Conservation (phyloP, 53 echinoderm and acorn worm species). For the Luidia sarsii region DNA sequence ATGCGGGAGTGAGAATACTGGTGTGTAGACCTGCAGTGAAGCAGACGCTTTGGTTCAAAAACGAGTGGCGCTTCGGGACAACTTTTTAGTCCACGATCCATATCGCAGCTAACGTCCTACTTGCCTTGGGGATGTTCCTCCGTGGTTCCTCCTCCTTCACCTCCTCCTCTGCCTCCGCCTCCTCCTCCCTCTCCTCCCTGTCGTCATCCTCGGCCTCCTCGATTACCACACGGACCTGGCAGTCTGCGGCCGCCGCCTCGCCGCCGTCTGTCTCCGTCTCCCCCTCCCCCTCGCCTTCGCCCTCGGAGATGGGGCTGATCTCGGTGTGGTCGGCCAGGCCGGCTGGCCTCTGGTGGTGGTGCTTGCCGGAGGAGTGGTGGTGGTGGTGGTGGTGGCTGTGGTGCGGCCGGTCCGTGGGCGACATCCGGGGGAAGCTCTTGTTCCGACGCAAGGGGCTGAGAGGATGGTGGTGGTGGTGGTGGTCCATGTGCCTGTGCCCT, state of each 20-base stretch:
- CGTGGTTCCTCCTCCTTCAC: conserved; percentile 19
- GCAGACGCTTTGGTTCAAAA: no score
- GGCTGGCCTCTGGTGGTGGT: background rate
- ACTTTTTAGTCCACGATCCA: background rate
- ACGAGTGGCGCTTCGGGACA: no score
- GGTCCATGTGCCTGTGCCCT: conserved; percentile 42
- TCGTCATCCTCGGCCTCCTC: background rate
- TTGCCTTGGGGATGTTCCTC: conserved; percentile 32
- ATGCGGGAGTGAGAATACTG: no score
- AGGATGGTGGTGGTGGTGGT: conserved; percentile 45
- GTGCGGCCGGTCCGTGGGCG: background rate
- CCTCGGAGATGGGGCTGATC: conserved; percentile 43
- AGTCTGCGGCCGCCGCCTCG: conserved; percentile 5
- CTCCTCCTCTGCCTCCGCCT: conserved; percentile 8
- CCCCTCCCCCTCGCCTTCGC: conserved; percentile 13
- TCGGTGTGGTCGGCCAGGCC: conserved; percentile 24
- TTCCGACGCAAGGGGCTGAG: conserved; percentile 34
- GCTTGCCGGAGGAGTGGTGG: background rate
- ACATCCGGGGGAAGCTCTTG: conserved; percentile 48
- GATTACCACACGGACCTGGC: background rate
- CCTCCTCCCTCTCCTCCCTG: background rate
- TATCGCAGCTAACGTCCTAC: no score
- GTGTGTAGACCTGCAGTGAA: no score
- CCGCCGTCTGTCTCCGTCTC: background rate
- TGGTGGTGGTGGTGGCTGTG: conserved; percentile 1